A percentile compares a stretch with the other conserved stretches of the same genome.
These are phyloP conservation scores for Protobothrops flavoviridis DNA, from an alignment of 2,113 vertebrate genomes.

Conservation along the genomic window DNA sequence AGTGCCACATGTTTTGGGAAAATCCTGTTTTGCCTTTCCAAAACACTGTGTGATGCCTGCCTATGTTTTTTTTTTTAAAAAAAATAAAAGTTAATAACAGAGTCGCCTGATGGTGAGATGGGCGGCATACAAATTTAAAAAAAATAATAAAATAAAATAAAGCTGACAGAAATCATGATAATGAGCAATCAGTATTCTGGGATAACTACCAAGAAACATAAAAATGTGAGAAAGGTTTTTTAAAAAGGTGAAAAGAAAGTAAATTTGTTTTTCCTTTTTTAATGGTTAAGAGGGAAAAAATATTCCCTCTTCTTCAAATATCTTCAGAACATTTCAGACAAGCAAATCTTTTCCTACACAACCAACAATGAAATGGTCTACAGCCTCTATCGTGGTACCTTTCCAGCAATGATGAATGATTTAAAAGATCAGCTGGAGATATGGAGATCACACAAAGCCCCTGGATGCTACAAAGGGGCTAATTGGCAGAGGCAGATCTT, in stretches of 20 bases:
- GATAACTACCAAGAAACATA: neutral
- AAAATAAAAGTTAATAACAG: neutral
- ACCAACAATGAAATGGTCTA: slow-evolving; percentile 62
- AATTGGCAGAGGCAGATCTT: slow-evolving; percentile 59
- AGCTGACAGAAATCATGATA: neutral
- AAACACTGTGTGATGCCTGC: neutral
- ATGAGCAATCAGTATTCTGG: neutral
- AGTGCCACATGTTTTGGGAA: neutral
- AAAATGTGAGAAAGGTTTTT: neutral
- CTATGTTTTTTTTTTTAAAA: neutral
- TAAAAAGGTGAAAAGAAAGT: neutral
- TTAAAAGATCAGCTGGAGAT: slow-evolving; percentile 71
- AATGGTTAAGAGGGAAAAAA: neutral
- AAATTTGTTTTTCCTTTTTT: neutral
- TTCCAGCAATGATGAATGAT: slow-evolving; percentile 63
- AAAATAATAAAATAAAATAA: neutral
- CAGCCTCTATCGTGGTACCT: slow-evolving; percentile 38
- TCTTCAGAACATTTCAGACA: slow-evolving; percentile 48
- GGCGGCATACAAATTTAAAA: neutral
- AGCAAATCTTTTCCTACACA: slow-evolving; percentile 56
- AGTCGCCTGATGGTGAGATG: neutral
- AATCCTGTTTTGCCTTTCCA: neutral
- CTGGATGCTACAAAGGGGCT: slow-evolving; percentile 63
- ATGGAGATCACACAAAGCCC: slow-evolving; percentile 34
- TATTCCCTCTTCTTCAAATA: neutral